Evolutionary conservation across 2,113 vertebrate species (phyloP).

Genomic region (Urocitellus parryii): DNA sequence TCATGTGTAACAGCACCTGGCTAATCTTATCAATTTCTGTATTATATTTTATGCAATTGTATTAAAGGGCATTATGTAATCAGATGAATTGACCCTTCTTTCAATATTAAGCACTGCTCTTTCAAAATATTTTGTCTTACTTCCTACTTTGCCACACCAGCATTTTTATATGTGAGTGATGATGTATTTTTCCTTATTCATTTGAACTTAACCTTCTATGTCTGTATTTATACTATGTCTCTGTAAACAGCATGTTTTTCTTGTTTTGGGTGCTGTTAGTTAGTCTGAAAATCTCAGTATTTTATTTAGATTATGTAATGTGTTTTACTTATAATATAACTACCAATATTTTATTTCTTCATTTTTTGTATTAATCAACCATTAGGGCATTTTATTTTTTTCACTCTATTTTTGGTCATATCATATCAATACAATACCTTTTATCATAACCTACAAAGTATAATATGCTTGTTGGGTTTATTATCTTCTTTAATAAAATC

Average conservation of each 20-base stretch:
- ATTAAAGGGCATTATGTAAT: neutral
- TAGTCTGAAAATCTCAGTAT: neutral
- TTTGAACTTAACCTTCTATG: neutral
- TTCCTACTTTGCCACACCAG: neutral
- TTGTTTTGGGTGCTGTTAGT: neutral
- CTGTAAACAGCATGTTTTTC: neutral
- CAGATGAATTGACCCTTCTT: neutral
- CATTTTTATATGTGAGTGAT: neutral
- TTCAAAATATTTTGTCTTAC: neutral
- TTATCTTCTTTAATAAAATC: neutral
- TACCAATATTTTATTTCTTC: neutral
- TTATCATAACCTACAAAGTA: neutral
- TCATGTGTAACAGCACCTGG: no score
- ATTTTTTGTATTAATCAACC: neutral
- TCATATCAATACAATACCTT: neutral
- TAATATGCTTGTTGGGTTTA: neutral
- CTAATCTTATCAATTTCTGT: no score
- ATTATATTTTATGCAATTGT: neutral
- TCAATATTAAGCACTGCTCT: neutral
- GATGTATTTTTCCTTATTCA: neutral
- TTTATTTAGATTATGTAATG: neutral
- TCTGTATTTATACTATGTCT: neutral
- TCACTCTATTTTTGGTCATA: neutral
- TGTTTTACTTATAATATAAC: neutral
- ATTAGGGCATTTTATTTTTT: neutral